Evolutionary conservation across 2,797 vertebrate species (phyloP).

Genomic region (Pyrocephalus nanus): DNA sequence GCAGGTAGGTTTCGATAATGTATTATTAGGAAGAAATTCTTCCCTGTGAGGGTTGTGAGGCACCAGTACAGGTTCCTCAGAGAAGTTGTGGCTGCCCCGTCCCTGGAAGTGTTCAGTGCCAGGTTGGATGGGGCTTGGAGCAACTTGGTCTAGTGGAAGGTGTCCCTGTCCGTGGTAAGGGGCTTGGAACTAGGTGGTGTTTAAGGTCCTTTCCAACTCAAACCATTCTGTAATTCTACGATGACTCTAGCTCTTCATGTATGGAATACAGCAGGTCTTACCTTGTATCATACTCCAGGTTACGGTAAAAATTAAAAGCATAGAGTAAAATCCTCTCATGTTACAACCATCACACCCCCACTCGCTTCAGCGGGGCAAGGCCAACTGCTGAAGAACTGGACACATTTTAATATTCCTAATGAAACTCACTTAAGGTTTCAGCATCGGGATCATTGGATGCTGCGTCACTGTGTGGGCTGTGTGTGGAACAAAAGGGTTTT

Average conservation of each 20-base stretch:
- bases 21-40: background rate
- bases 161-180: background rate
- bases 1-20: background rate
- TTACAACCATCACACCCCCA: background rate
- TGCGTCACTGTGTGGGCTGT: slow-evolving; percentile 51
- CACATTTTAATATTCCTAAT: background rate
- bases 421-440: slow-evolving; percentile 1
- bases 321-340: background rate
- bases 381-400: background rate
- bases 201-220: background rate
- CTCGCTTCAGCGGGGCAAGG: background rate
- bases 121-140: background rate
- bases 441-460: background rate
- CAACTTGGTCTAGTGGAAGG: background rate
- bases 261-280: background rate
- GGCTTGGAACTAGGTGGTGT: background rate
- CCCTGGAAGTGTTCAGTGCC: background rate
- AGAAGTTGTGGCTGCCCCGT: background rate
- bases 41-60: background rate
- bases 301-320: background rate
- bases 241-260: background rate
- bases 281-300: background rate
- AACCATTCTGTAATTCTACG: background rate
- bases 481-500: slow-evolving; percentile 52
- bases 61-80: background rate